These are phyloP conservation scores for Fulica atra DNA, from an alignment of 2,113 vertebrate species.

Conservation along the genomic window DNA sequence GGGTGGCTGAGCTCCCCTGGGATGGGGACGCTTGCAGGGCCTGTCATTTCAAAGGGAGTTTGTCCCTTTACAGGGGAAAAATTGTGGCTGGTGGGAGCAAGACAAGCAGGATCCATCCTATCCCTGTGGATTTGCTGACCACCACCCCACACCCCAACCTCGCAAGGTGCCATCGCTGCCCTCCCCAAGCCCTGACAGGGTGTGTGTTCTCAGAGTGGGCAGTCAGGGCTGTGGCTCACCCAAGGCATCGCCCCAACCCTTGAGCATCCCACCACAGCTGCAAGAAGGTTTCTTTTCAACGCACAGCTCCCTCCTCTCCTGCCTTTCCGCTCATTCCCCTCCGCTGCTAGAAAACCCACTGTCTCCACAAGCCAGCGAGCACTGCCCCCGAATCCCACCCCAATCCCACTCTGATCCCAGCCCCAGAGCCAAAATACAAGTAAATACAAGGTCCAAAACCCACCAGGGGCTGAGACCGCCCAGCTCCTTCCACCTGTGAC, in stretches of 20 bases:
- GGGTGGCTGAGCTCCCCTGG: background rate
- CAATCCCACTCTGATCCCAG: fast-evolving
- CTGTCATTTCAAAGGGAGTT: background rate
- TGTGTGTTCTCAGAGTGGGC: background rate
- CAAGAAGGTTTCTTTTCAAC: background rate
- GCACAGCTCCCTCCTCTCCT: background rate
- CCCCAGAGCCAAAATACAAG: background rate
- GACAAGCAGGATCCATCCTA: background rate
- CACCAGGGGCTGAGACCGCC: background rate
- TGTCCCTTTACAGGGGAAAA: background rate
- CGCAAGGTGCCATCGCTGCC: fast-evolving
- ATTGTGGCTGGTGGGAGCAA: background rate
- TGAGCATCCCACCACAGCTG: background rate
- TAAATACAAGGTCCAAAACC: background rate
- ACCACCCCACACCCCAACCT: background rate
- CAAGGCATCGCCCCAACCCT: fast-evolving
- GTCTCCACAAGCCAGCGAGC: background rate
- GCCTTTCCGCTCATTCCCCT: background rate
- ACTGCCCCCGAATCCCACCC: background rate
- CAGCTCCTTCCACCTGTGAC: background rate
- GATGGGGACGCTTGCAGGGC: background rate
- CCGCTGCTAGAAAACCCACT: background rate
- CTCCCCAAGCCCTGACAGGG: background rate
- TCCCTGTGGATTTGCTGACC: background rate
- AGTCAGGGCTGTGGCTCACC: background rate